These are phyloP conservation scores for Eremophila alpestris DNA, from an alignment of 2,797 vertebrate species.

Conservation along the genomic window DNA sequence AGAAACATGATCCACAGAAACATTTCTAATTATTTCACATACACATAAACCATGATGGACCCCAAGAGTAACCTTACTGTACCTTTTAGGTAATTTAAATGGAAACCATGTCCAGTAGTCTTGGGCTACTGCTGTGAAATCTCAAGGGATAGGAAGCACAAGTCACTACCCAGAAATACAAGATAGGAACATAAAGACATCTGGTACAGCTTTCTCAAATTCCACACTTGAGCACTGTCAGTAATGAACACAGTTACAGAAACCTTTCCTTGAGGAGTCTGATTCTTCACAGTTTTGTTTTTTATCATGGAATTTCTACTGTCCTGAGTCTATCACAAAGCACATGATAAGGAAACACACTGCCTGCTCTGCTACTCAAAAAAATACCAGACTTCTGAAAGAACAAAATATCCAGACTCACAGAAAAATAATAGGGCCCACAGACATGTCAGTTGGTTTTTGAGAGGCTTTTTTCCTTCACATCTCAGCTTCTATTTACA, in stretches of 20 bases:
- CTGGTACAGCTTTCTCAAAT: neutral
- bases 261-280: neutral
- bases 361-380: neutral
- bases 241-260: neutral
- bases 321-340: neutral
- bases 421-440: neutral
- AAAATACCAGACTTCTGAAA: neutral
- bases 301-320: neutral
- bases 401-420: neutral
- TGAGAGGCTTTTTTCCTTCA: neutral
- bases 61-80: neutral
- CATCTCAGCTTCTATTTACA: neutral
- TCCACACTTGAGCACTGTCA: neutral
- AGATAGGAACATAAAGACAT: neutral
- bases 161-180: neutral
- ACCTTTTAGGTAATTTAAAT: slow-evolving; percentile 4
- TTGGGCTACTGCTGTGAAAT: neutral
- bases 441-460: neutral
- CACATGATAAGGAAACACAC: neutral
- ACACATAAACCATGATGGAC: neutral
- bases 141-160: neutral
- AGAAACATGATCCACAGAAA: neutral
- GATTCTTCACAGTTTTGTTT: neutral
- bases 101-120: slow-evolving; percentile 2
- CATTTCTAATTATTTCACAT: neutral